Base-by-base conservation (phyloP, 2,888 invertebrate genomes). In the Nomada lathburiana region DNA sequence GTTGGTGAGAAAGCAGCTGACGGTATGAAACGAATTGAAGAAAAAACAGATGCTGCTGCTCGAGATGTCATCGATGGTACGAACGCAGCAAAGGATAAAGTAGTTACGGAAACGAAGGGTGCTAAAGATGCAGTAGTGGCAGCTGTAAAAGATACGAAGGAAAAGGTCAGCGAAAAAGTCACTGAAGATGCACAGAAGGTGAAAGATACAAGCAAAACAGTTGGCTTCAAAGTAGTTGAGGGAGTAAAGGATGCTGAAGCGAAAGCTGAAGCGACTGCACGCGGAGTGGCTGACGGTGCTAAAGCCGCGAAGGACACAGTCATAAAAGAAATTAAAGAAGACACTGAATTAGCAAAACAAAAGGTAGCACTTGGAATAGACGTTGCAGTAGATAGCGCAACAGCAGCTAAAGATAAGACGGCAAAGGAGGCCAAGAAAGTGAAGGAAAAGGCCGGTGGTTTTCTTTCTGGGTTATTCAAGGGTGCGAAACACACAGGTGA, bases 331-430 rank as follows among this genome's bases (percentile, higher is more conserved):
- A 94, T 95, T 1, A 80, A 84, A 1, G 80, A 90, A 94, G 94
- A 89, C 4, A 85, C 89, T 0, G 87, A 89, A 47, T 89, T 62
- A 20, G 68, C 20, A 50, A 88, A 60, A 76, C 90, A 70, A 5
- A 88, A 89, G 73, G 64, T 81, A 7, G 29, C 80, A 26, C 70
- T 68, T 0, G 81, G 68, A 2, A 36, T 63, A 1, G 81, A n/a
- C 5, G 68, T 76, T 0, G 95, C 88, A 94, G 94, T 4, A 94
- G 95, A 94, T 94, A 94, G 89, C 94, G 94, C 36, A 94, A 94
- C 89, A 94, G 94, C 53, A 94, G 95, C 92, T 0, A 95, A 95
- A 88, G 94, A 94, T 11, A 77, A 87, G 76, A 72, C 70, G 0
- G 77, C 70, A 0, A 71, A 85, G 52, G 86, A 84, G 29, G 73